A percentile compares a stretch with the other conserved stretches of the same genome.
Conservation (phyloP, 2,113 vertebrate species). For the Silurus asotus region DNA sequence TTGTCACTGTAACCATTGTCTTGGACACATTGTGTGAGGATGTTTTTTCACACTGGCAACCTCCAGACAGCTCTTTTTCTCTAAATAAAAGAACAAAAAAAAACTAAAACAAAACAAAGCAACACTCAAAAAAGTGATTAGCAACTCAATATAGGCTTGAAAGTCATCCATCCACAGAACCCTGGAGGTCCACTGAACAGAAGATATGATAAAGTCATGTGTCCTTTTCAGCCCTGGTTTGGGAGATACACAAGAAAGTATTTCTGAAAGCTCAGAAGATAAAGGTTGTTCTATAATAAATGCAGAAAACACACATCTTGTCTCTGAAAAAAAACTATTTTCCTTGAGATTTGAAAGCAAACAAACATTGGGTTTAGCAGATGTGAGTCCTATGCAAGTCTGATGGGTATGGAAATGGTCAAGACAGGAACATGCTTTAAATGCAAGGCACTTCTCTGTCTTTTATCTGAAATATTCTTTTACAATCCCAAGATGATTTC, state of each 20-base stretch:
- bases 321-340: neutral
- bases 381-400: neutral
- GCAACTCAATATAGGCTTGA: neutral
- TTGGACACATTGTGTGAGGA: neutral
- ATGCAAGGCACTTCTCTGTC: neutral
- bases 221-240: neutral
- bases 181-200: neutral
- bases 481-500: neutral
- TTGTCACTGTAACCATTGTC: neutral
- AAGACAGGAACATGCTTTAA: neutral
- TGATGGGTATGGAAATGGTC: neutral
- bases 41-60: neutral
- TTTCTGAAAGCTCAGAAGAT: neutral
- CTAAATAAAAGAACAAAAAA: neutral
- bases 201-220: slow-evolving; percentile 20
- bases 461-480: neutral
- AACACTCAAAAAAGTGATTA: neutral
- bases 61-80: neutral
- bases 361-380: neutral
- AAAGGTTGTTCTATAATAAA: slow-evolving; percentile 9
- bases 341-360: neutral
- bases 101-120: neutral
- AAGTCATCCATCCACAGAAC: slow-evolving; percentile 16
- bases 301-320: neutral
- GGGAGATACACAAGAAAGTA: slow-evolving; percentile 14